These are phyloP conservation scores for Coremacera marginata DNA, from an alignment of 2,888 invertebrate genomes.

Conservation along the genomic window DNA sequence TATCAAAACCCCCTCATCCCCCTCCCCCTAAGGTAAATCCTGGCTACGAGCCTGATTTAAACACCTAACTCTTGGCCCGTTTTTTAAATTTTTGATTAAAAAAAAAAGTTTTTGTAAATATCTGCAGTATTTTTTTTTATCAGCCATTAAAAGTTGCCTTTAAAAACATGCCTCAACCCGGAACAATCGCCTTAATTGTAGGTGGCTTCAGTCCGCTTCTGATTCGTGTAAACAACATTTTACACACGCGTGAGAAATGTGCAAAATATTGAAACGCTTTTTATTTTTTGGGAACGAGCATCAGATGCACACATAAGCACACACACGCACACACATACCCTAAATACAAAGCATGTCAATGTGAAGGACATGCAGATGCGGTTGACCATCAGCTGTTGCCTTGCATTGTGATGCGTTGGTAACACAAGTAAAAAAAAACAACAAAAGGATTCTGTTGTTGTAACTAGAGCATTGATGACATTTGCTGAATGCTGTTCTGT, in stretches of 20 bases:
- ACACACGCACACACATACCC: conserved; percentile 21
- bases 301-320: neutral
- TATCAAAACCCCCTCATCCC: too few species aligned
- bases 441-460: neutral
- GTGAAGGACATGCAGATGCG: conserved; percentile 36
- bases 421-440: too few species aligned
- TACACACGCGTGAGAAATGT: neutral
- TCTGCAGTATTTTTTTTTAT: too few species aligned
- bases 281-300: neutral
- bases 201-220: neutral
- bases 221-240: neutral
- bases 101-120: too few species aligned
- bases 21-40: too few species aligned
- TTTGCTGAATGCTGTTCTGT: neutral
- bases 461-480: neutral
- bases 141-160: too few species aligned
- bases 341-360: conserved; percentile 27
- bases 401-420: neutral
- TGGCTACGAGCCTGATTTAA: too few species aligned
- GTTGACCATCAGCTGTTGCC: conserved; percentile 35
- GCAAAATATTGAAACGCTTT: conserved; percentile 1
- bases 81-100: too few species aligned
- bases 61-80: too few species aligned
- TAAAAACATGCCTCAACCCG: too few species aligned
- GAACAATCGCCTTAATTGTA: too few species aligned